phyloP scores from a whole-genome alignment of 1,140 invertebrate genomes.

The Sipha flava region DNA sequence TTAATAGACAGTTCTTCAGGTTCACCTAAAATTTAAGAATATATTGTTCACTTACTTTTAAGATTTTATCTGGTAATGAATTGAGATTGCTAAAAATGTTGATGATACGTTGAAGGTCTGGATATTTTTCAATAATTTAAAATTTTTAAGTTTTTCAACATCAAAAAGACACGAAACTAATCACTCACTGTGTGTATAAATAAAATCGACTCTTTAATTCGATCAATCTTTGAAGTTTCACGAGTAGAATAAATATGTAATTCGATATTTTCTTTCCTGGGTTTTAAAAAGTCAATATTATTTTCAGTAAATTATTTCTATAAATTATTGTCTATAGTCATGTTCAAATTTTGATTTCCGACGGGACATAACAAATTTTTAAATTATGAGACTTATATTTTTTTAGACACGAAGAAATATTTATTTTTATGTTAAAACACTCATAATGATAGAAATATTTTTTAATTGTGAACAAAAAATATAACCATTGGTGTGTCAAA shows the following conservation, averaged over 20 bases:
- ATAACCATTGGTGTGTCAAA: too few species aligned
- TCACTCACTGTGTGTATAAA: conserved; percentile 35
- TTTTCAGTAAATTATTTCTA: too few species aligned
- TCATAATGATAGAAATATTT: too few species aligned
- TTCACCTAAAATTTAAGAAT: not conserved
- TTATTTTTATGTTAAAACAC: too few species aligned
- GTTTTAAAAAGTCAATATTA: not conserved
- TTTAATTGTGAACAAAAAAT: too few species aligned
- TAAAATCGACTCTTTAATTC: conserved; percentile 24
- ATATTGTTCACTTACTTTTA: not conserved
- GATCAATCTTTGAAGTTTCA: not conserved
- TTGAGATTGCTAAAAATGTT: not conserved
- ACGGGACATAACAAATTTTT: too few species aligned
- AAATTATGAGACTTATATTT: too few species aligned
- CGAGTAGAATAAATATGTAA: not conserved
- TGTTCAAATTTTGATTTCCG: too few species aligned
- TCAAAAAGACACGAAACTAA: conserved; percentile 35
- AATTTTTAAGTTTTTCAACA: conserved; percentile 31
- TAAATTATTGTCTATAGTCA: too few species aligned
- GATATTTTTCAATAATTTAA: conserved; percentile 12
- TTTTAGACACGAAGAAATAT: too few species aligned
- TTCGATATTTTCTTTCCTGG: not conserved
- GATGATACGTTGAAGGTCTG: not conserved
- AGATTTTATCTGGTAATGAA: conserved; percentile 3
- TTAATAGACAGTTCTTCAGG: not conserved